Percentiles rank a stretch among this genome's conserved stretches.
phyloP scores from a whole-genome alignment of 2,888 invertebrate genomes.

The Lasioglossum lativentre region DNA sequence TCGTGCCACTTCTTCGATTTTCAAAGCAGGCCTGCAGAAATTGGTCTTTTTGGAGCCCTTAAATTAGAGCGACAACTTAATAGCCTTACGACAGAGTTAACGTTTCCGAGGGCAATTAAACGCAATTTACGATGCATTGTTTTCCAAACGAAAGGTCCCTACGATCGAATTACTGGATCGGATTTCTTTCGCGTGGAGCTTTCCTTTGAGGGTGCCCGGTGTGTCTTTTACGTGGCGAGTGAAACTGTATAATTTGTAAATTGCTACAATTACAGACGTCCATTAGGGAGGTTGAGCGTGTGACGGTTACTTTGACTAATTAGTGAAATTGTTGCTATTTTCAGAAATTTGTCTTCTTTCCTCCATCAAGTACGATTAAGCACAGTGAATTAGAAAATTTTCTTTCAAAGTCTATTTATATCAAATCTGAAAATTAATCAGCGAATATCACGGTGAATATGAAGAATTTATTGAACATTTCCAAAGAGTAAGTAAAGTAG shows the following conservation, averaged over 20 bases:
- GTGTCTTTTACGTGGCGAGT: not conserved
- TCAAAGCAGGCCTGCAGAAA: not conserved
- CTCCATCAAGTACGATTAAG: too few relatives aligned
- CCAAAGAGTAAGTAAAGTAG: not conserved
- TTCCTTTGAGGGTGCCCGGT: not conserved
- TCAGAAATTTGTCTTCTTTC: too few relatives aligned
- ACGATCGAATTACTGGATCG: not conserved
- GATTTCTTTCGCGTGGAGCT: not conserved
- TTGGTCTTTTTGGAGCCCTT: not conserved
- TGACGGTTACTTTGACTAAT: not conserved
- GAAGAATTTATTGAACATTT: not conserved
- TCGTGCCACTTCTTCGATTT: not conserved
- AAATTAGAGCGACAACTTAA: not conserved
- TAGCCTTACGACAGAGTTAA: not conserved
- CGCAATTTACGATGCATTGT: constrained; percentile 13
- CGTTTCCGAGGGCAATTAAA: not conserved
- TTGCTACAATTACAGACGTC: not conserved
- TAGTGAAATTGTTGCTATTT: not conserved
- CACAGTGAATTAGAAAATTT: too few relatives aligned
- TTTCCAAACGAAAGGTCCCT: not conserved
- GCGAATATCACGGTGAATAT: not conserved
- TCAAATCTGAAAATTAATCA: not conserved
- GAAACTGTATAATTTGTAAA: not conserved
- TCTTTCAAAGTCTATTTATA: not conserved
- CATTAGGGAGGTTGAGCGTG: not conserved